Base-by-base conservation (phyloP, 2,888 invertebrate genomes). In the Trissoscelio sp. region DNA sequence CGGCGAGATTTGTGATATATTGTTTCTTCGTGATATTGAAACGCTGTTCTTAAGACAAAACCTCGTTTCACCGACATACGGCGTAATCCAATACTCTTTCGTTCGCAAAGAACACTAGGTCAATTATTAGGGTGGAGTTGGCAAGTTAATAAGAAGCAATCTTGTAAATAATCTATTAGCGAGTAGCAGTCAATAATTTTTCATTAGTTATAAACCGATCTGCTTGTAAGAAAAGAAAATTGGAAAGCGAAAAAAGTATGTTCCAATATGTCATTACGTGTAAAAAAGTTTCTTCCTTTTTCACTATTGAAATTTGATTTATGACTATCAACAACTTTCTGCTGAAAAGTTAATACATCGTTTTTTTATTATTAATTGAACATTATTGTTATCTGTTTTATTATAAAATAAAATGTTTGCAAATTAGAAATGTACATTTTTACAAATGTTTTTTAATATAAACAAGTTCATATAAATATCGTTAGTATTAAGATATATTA, bases 21-120 rank as follows among this genome's bases (percentile, higher is more conserved):
- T 24, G 44, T 44, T 28, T 44, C 60, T 28, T 22, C 58, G 39
- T 58, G 42, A 58, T 58, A 58, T 58, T 24, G 42, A 39, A 39
- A 42, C 58, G 11, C 55, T 58, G 24, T 39, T 37, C 37, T 12
- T 34, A 1, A 57, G 37, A 2, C 37, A 12, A 11, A 20, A 12
- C 16, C 37, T n/a, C 18, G 37, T 57, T 57, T 34, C 31, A 6
- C 16, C 11, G 37, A 34, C 12, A 37, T 24, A n/a, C 51, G 14
- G 11, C n/a, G 51, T 51, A 51, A 51, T 51, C 12, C 51, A 51
- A 51, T 51, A 51, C 28, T 12, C 51, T 24, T 7, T 5, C 24
- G 6, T 28, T 12, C 5, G 51, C 16, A 12, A 51, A 28, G 51
- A 51, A 18, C 9, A 14, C 12, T 51, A 12, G 51, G 51, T 51